Percentiles rank a stretch among this genome's conserved stretches.
Evolutionary conservation across 2,888 invertebrate genomes (phyloP).

Genomic region (Nemotelus nigrinus): DNA sequence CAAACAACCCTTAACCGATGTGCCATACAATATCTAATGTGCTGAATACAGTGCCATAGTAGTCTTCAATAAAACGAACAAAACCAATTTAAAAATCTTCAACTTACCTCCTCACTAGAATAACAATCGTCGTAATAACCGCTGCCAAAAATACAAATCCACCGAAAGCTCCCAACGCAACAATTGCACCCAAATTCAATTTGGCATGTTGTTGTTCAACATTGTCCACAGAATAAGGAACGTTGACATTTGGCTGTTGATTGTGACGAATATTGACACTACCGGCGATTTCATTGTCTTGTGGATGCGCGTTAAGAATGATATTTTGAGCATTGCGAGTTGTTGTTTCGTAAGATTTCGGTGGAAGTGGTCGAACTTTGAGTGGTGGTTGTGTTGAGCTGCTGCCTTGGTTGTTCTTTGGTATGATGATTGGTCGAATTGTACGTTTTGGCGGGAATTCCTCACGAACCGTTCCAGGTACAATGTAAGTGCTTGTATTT

Average conservation of each 20-base stretch:
- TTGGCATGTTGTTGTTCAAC: constrained; percentile 70
- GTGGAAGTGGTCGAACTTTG: constrained; percentile 57
- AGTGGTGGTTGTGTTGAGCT: constrained; percentile 64
- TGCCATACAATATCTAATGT: no score
- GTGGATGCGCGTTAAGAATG: constrained; percentile 76
- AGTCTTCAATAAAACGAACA: background rate
- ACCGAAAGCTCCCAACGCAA: constrained; percentile 90
- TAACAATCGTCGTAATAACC: constrained; percentile 87
- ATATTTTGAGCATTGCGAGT: constrained; percentile 65
- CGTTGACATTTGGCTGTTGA: constrained; percentile 74
- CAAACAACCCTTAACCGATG: no score
- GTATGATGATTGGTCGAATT: constrained; percentile 58
- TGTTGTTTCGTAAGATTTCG: constrained; percentile 54
- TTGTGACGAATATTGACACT: constrained; percentile 69
- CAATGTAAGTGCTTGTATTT: constrained; percentile 57
- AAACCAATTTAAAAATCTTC: background rate
- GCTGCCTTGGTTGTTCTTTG: constrained; percentile 60
- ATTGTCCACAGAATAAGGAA: constrained; percentile 74
- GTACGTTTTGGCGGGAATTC: constrained; percentile 65
- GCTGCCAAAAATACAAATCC: constrained; percentile 90
- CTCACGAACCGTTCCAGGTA: constrained; percentile 65
- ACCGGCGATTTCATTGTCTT: constrained; percentile 79
- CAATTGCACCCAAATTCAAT: constrained; percentile 85
- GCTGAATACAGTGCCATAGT: background rate
- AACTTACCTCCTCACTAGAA: constrained; percentile 85